phyloP scores from a whole-genome alignment of 2,888 invertebrate genomes.

The Trissoscelio sp. region DNA sequence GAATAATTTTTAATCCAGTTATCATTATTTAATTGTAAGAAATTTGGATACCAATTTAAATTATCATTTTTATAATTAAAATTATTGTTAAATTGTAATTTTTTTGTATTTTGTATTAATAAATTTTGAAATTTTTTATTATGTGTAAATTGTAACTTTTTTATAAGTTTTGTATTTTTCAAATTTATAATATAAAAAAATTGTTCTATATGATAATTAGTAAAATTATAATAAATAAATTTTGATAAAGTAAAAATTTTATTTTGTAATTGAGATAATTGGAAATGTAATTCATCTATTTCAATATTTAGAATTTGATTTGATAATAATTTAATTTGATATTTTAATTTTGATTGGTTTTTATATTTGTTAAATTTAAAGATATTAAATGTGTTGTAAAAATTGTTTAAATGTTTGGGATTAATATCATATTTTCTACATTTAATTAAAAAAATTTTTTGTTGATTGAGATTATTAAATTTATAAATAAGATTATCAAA shows the following conservation, averaged over 20 bases:
- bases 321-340: neutral
- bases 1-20: slow-evolving; percentile 2
- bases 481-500: too few species aligned
- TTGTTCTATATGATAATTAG: neutral
- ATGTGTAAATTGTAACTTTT: neutral
- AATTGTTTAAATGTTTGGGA: neutral
- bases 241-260: neutral
- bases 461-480: too few species aligned
- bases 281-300: slow-evolving; percentile 7
- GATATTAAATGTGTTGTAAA: neutral
- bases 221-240: neutral
- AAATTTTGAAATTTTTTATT: neutral
- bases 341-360: too few species aligned
- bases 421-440: neutral
- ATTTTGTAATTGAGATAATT: neutral
- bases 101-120: neutral
- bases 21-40: neutral
- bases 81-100: neutral
- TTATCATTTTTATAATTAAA: neutral
- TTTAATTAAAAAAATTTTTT: neutral
- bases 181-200: neutral
- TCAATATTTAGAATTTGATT: neutral
- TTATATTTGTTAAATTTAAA: neutral
- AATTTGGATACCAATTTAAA: slow-evolving; percentile 4
- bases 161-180: neutral